Base-by-base conservation (phyloP, 2,797 vertebrate genomes). In the Urocyon cinereoargenteus region DNA sequence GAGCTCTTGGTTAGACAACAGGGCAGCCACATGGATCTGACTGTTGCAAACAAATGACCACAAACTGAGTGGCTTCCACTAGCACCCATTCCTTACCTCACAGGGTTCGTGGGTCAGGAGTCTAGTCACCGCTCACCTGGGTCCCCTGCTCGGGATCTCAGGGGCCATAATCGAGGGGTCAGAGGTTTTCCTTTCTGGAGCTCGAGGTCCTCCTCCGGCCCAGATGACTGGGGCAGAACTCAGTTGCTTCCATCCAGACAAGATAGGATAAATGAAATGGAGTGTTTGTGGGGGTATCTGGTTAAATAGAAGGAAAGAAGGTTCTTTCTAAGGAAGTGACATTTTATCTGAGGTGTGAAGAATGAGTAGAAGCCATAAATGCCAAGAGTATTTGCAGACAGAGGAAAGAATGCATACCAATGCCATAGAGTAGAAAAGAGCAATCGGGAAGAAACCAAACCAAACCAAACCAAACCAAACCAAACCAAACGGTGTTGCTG, bases 281-380 rank as follows among this genome's bases (percentile, higher is more conserved):
- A 19, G 19, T 26, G 0, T 45, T 31, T 21, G 16, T 4, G 12
- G 34, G 34, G 21, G 8, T 26, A 26, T 40, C 2, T 59, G 19
- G 49, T 83, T 87, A 87, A 72, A 95, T 2, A 87, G 2, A 72
- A 21, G n/a, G 19, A 87, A 51, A 49, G 2, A 62, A 91, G 22
- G 6, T 62, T 88, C 62, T 72, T 21, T 87, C 75, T 70, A 72
- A 90, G 57, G 49, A 77, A 93, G 53, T 55, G 40, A 83, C 53
- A 86, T 83, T 93, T 90, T 90, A 70, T 86, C 45, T 95, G 75
- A 86, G 49, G 49, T 21, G 22, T 21, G 31, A 90, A 78, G 62
- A 16, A 53, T 11, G 22, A 83, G 49, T 64, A 61, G 24, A 15
- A 57, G 34, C 24, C 55, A 45, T 31, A 73, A 86, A 90, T 26